These are phyloP conservation scores for Apteryx owenii DNA, from an alignment of 2,113 vertebrate species.

Conservation along the genomic window DNA sequence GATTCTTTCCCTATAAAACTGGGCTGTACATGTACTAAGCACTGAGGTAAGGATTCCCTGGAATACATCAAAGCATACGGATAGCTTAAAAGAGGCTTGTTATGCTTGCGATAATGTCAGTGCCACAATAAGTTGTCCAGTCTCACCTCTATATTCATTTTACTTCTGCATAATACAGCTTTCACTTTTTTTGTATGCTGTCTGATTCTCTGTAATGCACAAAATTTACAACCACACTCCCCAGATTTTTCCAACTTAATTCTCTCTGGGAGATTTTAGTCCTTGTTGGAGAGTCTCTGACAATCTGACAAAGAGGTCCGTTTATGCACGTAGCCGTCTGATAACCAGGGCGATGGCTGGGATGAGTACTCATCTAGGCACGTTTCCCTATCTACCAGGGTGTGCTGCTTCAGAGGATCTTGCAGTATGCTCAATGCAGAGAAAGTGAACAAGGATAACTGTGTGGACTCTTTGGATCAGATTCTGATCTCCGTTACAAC, in stretches of 20 bases:
- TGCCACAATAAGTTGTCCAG: not conserved
- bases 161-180: not conserved
- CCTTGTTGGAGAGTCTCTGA: not conserved
- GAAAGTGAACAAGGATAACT: not conserved
- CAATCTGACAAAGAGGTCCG: not conserved
- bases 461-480: not conserved
- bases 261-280: not conserved
- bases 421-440: not conserved
- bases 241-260: not conserved
- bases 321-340: not conserved
- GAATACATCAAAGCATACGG: not conserved
- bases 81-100: not conserved
- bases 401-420: not conserved
- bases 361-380: not conserved
- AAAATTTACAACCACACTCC: not conserved
- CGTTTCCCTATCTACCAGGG: not conserved
- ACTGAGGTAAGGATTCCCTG: not conserved
- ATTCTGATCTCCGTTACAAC: not conserved
- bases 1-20: not conserved
- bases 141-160: not conserved
- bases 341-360: not conserved
- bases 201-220: not conserved
- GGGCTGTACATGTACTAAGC: not conserved
- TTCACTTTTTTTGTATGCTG: not conserved
- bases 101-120: not conserved